Evolutionary conservation across 2,888 invertebrate genomes (phyloP).

Genomic region (Drosophila testacea): DNA sequence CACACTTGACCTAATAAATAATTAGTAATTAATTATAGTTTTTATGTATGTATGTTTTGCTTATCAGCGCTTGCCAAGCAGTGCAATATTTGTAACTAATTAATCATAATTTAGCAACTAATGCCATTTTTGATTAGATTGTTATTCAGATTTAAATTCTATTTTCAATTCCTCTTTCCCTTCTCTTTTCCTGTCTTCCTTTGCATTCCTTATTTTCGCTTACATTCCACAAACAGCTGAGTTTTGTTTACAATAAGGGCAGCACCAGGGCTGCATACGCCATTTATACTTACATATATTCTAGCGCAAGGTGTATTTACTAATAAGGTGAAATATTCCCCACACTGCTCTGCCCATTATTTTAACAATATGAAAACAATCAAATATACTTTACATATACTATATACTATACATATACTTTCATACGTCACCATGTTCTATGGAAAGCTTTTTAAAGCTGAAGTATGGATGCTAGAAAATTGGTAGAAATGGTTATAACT

Average conservation of each 20-base stretch:
- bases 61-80: neutral
- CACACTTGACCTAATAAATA: slow-evolving; percentile 30
- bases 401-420: too few relatives aligned
- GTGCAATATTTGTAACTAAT: neutral
- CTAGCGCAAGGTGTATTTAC: too few relatives aligned
- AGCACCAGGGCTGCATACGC: slow-evolving; percentile 35
- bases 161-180: neutral
- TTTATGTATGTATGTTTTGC: neutral
- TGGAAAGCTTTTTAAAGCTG: neutral
- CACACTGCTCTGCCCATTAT: too few relatives aligned
- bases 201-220: slow-evolving; percentile 3
- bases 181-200: neutral
- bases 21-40: slow-evolving; percentile 3
- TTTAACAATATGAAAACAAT: too few relatives aligned
- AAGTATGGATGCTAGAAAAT: too few relatives aligned
- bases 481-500: too few relatives aligned
- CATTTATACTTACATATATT: neutral
- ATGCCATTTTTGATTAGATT: neutral
- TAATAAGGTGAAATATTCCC: too few relatives aligned
- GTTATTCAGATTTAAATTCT: too few relatives aligned
- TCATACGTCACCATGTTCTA: neutral
- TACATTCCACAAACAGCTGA: slow-evolving; percentile 37
- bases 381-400: too few relatives aligned
- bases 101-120: neutral
- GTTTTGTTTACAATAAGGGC: slow-evolving; percentile 40